Conservation (phyloP, 2,113 vertebrate species). For the Taurulus bubalis region DNA sequence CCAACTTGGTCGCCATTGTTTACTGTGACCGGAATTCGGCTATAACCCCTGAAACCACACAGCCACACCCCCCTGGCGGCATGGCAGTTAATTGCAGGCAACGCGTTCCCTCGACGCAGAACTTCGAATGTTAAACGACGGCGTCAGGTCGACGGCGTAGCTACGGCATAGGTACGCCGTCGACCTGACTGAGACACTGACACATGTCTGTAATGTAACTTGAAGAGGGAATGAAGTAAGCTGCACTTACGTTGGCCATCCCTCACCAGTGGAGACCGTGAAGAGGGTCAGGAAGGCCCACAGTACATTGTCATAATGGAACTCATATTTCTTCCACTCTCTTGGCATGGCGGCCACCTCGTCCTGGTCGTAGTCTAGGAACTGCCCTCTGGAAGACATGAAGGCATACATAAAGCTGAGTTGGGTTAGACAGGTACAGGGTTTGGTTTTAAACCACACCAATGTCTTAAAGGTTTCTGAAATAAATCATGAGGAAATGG, state of each 20-base stretch:
- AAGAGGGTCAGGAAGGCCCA: conserved; percentile 97
- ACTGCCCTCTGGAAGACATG: conserved; percentile 88
- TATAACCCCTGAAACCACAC: too few relatives aligned
- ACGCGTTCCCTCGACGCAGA: too few relatives aligned
- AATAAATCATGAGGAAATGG: not conserved
- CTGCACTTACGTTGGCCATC: conserved; percentile 93
- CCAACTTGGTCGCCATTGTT: too few relatives aligned
- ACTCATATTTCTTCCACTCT: conserved; percentile 95
- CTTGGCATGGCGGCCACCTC: conserved; percentile 90
- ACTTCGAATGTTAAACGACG: too few relatives aligned
- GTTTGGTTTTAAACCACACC: not conserved
- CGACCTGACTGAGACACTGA: too few relatives aligned
- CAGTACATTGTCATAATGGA: conserved; percentile 97
- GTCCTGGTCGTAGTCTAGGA: conserved; percentile 93
- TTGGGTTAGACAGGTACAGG: not conserved
- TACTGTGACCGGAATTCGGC: too few relatives aligned
- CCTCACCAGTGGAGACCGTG: conserved; percentile 96
- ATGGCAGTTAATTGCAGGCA: too few relatives aligned
- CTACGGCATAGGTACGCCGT: too few relatives aligned
- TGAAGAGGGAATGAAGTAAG: not conserved
- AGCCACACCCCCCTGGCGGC: too few relatives aligned
- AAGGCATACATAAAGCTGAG: not conserved
- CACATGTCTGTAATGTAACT: not conserved
- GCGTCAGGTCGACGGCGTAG: too few relatives aligned
- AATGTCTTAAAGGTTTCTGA: not conserved